A percentile compares a stretch with the other conserved stretches of the same genome.
These are phyloP conservation scores for Microcebus murinus DNA, from an alignment of 2,113 vertebrate species.

Conservation along the genomic window DNA sequence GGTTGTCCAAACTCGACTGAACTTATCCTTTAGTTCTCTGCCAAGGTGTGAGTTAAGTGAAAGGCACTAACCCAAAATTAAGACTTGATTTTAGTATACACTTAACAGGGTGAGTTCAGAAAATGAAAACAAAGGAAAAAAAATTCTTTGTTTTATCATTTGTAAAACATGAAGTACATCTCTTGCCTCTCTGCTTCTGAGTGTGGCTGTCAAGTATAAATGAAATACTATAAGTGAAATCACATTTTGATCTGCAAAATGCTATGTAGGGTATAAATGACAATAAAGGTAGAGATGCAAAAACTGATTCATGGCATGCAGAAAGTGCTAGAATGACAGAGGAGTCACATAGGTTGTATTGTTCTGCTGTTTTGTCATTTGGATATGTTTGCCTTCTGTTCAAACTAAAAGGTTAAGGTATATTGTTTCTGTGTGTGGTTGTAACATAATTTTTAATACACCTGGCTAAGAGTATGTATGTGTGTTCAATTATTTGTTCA, in stretches of 20 bases:
- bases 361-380: not conserved
- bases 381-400: not conserved
- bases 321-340: not conserved
- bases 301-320: not conserved
- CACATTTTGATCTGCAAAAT: not conserved
- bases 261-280: not conserved
- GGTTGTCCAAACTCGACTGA: not conserved
- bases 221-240: not conserved
- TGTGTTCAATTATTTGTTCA: not conserved
- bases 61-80: not conserved
- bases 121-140: not conserved
- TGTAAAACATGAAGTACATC: not conserved
- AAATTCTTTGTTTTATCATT: not conserved
- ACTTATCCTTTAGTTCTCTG: not conserved
- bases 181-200: not conserved
- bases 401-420: not conserved
- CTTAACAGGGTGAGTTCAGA: not conserved
- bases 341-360: not conserved
- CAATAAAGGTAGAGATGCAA: not conserved
- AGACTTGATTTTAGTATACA: not conserved
- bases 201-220: not conserved
- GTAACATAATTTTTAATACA: not conserved
- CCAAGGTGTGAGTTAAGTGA: not conserved
- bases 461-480: not conserved
- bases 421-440: not conserved